Conservation (phyloP, 2,113 vertebrate genomes). For the Callithrix jacchus region DNA sequence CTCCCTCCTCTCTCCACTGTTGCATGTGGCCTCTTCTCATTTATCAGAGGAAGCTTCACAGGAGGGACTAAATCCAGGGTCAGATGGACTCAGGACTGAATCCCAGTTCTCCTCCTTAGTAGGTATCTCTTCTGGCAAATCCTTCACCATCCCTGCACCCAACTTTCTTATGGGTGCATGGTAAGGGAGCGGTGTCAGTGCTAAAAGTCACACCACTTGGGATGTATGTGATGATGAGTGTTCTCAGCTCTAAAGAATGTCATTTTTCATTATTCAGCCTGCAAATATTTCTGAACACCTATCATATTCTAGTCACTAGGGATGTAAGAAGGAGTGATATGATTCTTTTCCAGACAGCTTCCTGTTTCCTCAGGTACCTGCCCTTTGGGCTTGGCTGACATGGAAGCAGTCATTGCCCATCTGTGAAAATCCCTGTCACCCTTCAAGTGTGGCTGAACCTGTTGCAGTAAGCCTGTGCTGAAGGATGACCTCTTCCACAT, state of each 20-base stretch:
- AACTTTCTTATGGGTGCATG: fast-evolving
- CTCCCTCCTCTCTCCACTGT: fast-evolving
- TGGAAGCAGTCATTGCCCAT: background rate
- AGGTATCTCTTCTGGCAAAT: background rate
- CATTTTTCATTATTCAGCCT: background rate
- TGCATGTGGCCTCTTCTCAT: too few species aligned
- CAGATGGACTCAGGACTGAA: fast-evolving
- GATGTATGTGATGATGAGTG: too few species aligned
- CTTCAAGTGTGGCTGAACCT: background rate
- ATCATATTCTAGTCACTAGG: background rate
- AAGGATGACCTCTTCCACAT: fast-evolving
- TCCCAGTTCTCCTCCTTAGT: background rate
- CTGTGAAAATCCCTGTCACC: background rate
- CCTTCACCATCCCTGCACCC: background rate
- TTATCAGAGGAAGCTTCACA: background rate
- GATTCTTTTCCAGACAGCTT: background rate
- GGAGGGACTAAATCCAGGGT: background rate
- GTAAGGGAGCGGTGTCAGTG: fast-evolving
- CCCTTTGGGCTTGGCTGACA: background rate
- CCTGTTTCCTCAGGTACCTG: background rate
- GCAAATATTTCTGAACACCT: background rate
- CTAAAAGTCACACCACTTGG: background rate
- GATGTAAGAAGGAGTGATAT: background rate
- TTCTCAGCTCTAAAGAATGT: background rate
- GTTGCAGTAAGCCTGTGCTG: background rate